Base-by-base conservation (phyloP, 1,140 invertebrate genomes). In the Drosophila hydei region DNA sequence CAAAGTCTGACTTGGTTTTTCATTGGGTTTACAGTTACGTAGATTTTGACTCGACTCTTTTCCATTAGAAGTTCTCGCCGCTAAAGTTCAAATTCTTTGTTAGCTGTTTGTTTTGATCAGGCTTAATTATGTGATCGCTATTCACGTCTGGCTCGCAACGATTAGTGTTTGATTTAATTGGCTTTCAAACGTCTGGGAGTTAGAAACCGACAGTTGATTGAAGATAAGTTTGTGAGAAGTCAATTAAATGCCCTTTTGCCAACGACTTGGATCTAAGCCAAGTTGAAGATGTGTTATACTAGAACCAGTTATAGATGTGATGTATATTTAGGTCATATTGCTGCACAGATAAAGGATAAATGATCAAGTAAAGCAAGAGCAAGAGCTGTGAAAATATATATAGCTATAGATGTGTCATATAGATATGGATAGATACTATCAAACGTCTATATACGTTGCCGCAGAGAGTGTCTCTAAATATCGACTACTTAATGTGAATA, bases 1-100 rank as follows among this genome's bases (percentile, higher is more conserved):
- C 60, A 70, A 73, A 77, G 79, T 65, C 76, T 79, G 62, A 68
- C 63, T 69, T 79, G 65, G 64, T 83, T 76, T 85, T 42, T 0
- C 38, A 14, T 16, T 16, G 16, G 16, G 14, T 45, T 45, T 21
- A 85, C 79, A 75, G 79, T 79, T 85, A 79, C 33, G 45, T 76
- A 54, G 58, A 25, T 47, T 36, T 65, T 71, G 43, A 68, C 52
- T 54, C 63, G 18, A n/a, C n/a, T n/a, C n/a, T n/a, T n/a, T n/a
- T n/a, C n/a, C n/a, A n/a, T n/a, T n/a, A n/a, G n/a, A 83, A 59
- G 62, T 69, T 70, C 59, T 52, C 58, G 43, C 21, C 12, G n/a
- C 16, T 8, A 40, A 50, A 18, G 30, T 33, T 33, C 19, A 18
- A 42, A 25, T 59, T 25, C 50, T 51, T 36, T 43, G 14, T 16